Evolutionary conservation across 2,113 vertebrate genomes (phyloP), one percentile per base, ranked within the genome.

Genomic region (Falco punctatus): DNA sequence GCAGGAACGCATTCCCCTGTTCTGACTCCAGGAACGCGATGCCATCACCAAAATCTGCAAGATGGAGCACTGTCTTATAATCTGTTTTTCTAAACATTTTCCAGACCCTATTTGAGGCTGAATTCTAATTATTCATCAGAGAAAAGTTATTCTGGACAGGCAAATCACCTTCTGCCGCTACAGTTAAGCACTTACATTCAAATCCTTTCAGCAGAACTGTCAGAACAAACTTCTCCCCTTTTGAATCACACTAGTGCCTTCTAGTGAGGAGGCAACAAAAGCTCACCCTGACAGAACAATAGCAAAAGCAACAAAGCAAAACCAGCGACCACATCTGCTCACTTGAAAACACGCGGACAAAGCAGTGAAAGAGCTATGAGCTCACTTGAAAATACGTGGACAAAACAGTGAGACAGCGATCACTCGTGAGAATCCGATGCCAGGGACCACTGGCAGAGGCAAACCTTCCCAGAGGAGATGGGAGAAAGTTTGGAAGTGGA

Each of bases 21-120:
- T 99, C 99, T 1, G 98, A 98, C 88, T 98, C 98, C 97, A 99
- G 97, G 95, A 99, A 99, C 1, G 99, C 96, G 69, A 98, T 58
- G 12, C 96, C 98, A 54, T 97, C 98, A 97, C 97, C 97, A 52
- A 98, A 96, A 82, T 99, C 99, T 99, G 97, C 66, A 88, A 73
- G 44, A 75, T 52, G 91, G 11, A 72, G 13, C 48, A 49, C 14
- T 32, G 13, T 16, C 9, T 11, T 1, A 69, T 4, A 9, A 11
- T 7, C 2, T 8, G 6, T 11, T 28, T 20, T 33, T 62, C n/a
- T 24, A 4, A 38, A 4, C 1, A 5, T 21, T 14, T 23, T 13
- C 42, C 55, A 65, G 52, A 58, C 9, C 13, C 8, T 69, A 2
- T 4, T 26, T 15, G 44, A 84, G 44, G 42, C 26, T 28, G 17